Percentiles rank a stretch among this genome's conserved stretches.
Evolutionary conservation across 2,113 vertebrate genomes (phyloP).

Genomic region (Tautogolabrus adspersus): DNA sequence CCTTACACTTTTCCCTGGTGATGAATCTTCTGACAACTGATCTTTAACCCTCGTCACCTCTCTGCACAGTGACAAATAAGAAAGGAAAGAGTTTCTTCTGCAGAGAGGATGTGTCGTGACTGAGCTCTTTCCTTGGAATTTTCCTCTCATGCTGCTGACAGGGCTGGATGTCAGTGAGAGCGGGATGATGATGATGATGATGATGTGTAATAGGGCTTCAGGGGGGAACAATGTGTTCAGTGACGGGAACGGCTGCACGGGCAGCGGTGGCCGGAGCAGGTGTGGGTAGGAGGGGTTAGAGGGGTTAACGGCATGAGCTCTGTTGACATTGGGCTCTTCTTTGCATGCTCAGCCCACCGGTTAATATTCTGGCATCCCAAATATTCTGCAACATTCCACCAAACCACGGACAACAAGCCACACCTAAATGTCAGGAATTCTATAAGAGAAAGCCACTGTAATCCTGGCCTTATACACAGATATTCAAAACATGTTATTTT

Average conservation of each 20-base stretch:
- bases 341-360: slow-evolving; percentile 77
- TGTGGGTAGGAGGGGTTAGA: slow-evolving; percentile 63
- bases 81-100: slow-evolving; percentile 1
- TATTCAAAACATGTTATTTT: slow-evolving; percentile 65
- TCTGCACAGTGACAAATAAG: slow-evolving; percentile 37
- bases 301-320: slow-evolving; percentile 64
- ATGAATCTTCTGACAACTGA: slow-evolving; percentile 40
- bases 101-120: neutral
- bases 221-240: slow-evolving; percentile 46
- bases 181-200: neutral
- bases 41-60: slow-evolving; percentile 50
- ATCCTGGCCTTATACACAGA: slow-evolving; percentile 73
- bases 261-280: slow-evolving; percentile 48
- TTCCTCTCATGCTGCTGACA: slow-evolving; percentile 45
- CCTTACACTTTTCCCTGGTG: slow-evolving; percentile 54
- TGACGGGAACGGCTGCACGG: slow-evolving; percentile 14
- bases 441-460: slow-evolving; percentile 76
- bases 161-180: slow-evolving; percentile 32
- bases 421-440: slow-evolving; percentile 78
- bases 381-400: slow-evolving; percentile 80
- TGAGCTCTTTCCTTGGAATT: slow-evolving; percentile 52
- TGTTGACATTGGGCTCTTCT: slow-evolving; percentile 78
- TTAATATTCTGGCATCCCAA: slow-evolving; percentile 84
- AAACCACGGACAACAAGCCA: slow-evolving; percentile 55
- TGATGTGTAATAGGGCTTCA: neutral